Evolutionary conservation across 2,113 vertebrate species (phyloP), one percentile per base, ranked within the genome.

Genomic region (Xiphophorus couchianus): DNA sequence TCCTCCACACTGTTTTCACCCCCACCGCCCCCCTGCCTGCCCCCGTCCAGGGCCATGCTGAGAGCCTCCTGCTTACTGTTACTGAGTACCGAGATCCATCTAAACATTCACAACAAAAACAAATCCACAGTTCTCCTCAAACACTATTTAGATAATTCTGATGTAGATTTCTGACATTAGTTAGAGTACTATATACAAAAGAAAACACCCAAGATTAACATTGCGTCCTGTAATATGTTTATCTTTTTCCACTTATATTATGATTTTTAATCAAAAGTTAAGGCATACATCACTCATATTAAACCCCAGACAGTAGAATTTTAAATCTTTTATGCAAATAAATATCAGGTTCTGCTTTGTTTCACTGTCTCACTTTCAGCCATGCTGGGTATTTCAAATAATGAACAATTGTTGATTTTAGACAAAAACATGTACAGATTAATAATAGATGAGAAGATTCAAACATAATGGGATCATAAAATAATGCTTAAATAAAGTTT

Each of bases 61-160:
- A 92, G 89, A 28, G 91, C 91, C 72, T 92, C 89, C 86, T 92
- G 89, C 48, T 92, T 92, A 33, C 91, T 92, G 84, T 92, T 92
- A 37, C 85, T 90, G 71, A 92, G 87, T 79, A 92, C 91, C 0
- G 91, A 92, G 76, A 92, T 90, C 91, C 91, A 92, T 10, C 91
- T 92, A 77, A 28, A 74, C 62, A 75, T 5, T 33, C 12, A 51
- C 12, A 72, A 71, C 31, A 54, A 3, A 7, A n/a, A 61, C 58
- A 5, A 33, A 66, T 27, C 3, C 25, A 10, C 11, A 1, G 13
- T 33, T 69, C 15, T 35, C 28, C 39, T 61, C 11, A 25, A 11
- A 2, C 7, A 29, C 15, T 62, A 14, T 30, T 62, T 19, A 30
- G 22, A 29, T 30, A 6, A 62, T 30, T 54, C 22, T 29, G 14